Conservation (phyloP, 2,113 vertebrate species). For the Saccopteryx leptura region DNA sequence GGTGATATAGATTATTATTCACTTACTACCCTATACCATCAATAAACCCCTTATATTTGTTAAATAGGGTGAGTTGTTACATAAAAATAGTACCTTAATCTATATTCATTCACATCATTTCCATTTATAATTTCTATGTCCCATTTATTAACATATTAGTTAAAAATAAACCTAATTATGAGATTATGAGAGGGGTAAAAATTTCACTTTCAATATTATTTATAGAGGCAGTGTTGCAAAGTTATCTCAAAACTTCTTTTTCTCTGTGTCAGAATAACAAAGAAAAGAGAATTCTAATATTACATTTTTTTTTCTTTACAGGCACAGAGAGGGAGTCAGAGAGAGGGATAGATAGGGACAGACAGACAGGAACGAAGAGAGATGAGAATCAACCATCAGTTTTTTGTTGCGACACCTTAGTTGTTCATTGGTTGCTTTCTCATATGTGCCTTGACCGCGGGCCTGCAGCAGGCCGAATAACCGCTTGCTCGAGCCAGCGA, state of each 20-base stretch:
- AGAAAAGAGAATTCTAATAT: background rate
- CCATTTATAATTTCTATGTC: conserved; percentile 58
- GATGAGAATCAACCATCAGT: too few relatives aligned
- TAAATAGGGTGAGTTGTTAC: background rate
- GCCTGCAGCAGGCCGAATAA: too few relatives aligned
- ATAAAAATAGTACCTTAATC: conserved; percentile 37
- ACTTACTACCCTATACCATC: background rate
- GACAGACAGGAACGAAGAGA: too few relatives aligned
- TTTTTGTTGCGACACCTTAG: too few relatives aligned
- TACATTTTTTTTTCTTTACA: background rate
- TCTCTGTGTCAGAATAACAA: background rate
- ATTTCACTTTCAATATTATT: conserved; percentile 39
- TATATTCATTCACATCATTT: conserved; percentile 37
- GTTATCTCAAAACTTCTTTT: conserved; percentile 37
- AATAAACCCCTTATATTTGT: background rate
- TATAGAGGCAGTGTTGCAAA: conserved; percentile 22
- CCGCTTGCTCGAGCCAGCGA: too few relatives aligned
- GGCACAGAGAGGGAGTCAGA: too few relatives aligned
- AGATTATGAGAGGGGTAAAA: conserved; percentile 11
- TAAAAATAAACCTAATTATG: conserved; percentile 65
- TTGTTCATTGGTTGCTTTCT: too few relatives aligned
- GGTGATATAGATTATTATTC: conserved; percentile 67
- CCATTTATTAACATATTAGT: conserved; percentile 43
- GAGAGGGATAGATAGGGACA: too few relatives aligned
- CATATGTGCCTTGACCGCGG: too few relatives aligned